Evolutionary conservation across 2,797 vertebrate species (phyloP), one percentile per base, ranked within the genome.

Genomic region (Galago senegalensis): DNA sequence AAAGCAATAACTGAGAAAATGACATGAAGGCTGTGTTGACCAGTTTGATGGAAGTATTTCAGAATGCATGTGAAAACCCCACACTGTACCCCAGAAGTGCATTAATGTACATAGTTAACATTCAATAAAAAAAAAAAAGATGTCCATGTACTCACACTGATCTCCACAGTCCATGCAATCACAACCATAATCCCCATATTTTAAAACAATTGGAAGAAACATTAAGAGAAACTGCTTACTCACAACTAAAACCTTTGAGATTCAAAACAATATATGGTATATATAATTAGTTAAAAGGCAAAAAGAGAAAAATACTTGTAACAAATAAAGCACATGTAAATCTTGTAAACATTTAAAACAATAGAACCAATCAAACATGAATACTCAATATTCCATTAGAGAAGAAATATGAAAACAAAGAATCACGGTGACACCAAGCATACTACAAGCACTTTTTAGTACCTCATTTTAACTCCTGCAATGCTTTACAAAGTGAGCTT

Each of bases 301-400:
- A 86, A 49, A 65, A 84, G 25, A 84, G 27, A 91, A 95, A 95
- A 93, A 56, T n/a, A 90, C 7, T 0, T 88, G 43, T 31, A 80
- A 75, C 7, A n/a, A 83, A 58, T 23, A 11, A 18, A 90, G 72
- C 8, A 8, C 34, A 11, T 14, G 27, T n/a, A 81, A 73, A 29
- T 77, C 31, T 81, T 37, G 10, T 25, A 67, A 76, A 58, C 61
- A 60, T 53, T 83, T 82, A 83, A 43, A 89, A 82, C 25, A 60
- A 58, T 7, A 16, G 61, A n/a, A 56, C 7, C 43, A 12, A 29
- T 14, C 27, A 65, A 92, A 70, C 13, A 58, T 5, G 69, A 87
- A 76, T 14, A 80, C 14, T 25, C 34, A 86, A 37, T n/a, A 77
- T 80, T 88, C 20, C 27, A 12, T 46, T 49, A 53, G 58, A 65